phyloP scores from a whole-genome alignment of 2,113 vertebrate genomes.

The Ptychochromis oligacanthus region DNA sequence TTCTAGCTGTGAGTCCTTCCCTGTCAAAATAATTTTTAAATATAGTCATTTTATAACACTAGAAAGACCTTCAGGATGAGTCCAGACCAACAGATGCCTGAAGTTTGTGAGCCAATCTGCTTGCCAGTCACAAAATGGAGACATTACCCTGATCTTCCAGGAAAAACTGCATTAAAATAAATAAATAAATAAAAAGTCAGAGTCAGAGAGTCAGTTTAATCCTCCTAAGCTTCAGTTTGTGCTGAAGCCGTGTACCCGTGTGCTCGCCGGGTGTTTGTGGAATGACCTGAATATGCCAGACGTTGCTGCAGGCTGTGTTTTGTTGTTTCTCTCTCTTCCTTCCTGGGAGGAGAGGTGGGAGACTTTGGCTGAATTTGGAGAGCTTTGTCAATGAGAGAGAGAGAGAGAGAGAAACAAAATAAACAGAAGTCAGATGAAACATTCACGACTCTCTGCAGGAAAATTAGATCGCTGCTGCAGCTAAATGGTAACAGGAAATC shows the following conservation, averaged over 20 bases:
- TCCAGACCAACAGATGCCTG: not conserved
- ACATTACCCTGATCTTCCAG: not conserved
- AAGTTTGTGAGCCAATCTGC: not conserved
- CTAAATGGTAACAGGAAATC: not conserved
- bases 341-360: conserved; percentile 31
- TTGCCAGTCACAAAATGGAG: not conserved
- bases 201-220: not conserved
- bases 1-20: not conserved
- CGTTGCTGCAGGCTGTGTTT: conserved; percentile 41
- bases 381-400: conserved; percentile 1
- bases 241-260: not conserved
- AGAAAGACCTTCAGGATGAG: not conserved
- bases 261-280: not conserved
- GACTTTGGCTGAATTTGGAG: conserved; percentile 22
- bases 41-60: not conserved
- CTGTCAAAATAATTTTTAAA: not conserved
- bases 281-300: conserved; percentile 65
- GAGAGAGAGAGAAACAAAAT: not conserved
- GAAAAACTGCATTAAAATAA: not conserved
- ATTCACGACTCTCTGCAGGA: conserved; percentile 30
- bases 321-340: conserved; percentile 14
- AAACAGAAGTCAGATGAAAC: conserved; percentile 33
- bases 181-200: not conserved
- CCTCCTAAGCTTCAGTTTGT: not conserved
- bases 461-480: not conserved